Percentiles rank a stretch among this genome's conserved stretches.
Conservation (phyloP, 2,888 invertebrate genomes). For the Stictocephala bisonia region DNA sequence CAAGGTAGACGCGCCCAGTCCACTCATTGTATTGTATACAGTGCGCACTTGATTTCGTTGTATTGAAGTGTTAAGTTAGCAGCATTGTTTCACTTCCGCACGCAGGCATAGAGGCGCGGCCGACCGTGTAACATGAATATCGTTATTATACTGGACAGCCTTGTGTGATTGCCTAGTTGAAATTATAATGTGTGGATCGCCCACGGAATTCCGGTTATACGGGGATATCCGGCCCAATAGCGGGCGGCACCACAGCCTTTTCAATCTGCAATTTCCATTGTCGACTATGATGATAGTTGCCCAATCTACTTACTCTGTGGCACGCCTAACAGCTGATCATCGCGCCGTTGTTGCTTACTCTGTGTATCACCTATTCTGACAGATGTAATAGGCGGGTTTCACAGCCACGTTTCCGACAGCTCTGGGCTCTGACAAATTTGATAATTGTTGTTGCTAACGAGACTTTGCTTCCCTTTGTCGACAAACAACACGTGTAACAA, state of each 20-base stretch:
- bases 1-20: too few species aligned
- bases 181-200: constrained; percentile 52
- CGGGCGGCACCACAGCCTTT: not conserved
- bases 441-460: too few species aligned
- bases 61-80: constrained; percentile 44
- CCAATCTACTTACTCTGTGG: too few species aligned
- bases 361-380: too few species aligned
- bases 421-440: too few species aligned
- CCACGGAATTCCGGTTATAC: constrained; percentile 50
- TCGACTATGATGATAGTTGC: too few species aligned
- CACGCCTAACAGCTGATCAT: too few species aligned
- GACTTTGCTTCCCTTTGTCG: too few species aligned
- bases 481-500: too few species aligned
- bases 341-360: too few species aligned
- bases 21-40: not conserved
- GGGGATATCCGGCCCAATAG: constrained; percentile 46
- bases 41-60: constrained; percentile 30
- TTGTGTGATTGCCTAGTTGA: constrained; percentile 49
- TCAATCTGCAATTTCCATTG: constrained; percentile 7
- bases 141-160: constrained; percentile 46
- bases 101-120: constrained; percentile 39
- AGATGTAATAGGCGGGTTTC: too few species aligned
- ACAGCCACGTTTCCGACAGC: too few species aligned
- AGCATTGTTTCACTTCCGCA: constrained; percentile 41
- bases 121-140: constrained; percentile 51